Conservation (phyloP, 2,113 vertebrate species). For the Ciconia stormi region DNA sequence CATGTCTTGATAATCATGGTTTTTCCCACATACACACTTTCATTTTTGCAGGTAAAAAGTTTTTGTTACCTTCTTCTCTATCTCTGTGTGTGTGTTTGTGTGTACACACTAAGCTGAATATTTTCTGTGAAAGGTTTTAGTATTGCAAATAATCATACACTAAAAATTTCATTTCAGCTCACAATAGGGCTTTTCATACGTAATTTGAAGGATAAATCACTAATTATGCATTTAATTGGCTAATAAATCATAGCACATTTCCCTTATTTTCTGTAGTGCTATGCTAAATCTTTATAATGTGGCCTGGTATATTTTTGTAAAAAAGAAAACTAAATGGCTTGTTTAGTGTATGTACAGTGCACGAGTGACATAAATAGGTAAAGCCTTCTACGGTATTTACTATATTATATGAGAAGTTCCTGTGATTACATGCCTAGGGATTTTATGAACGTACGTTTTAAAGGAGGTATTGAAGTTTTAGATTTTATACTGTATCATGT, state of each 20-base stretch:
- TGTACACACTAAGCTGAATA: background rate
- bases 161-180: background rate
- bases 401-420: background rate
- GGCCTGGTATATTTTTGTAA: background rate
- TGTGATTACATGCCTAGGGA: background rate
- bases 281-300: slow-evolving; percentile 24
- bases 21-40: background rate
- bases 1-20: background rate
- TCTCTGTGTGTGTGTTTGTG: background rate
- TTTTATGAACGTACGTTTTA: background rate
- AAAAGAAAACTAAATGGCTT: background rate
- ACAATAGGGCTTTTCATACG: slow-evolving; percentile 6
- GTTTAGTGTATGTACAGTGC: background rate
- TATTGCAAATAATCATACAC: background rate
- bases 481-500: background rate
- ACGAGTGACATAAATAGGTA: background rate
- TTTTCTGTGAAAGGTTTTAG: background rate
- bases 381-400: background rate
- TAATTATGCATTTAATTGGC: slow-evolving; percentile 55
- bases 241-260: slow-evolving; percentile 54
- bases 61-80: background rate
- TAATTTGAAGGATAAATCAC: slow-evolving; percentile 35
- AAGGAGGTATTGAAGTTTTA: background rate
- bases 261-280: background rate
- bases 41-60: background rate